A percentile compares a stretch with the other conserved stretches of the same genome.
Evolutionary conservation across 2,113 vertebrate genomes (phyloP).

Genomic region (Myocastor coypus): DNA sequence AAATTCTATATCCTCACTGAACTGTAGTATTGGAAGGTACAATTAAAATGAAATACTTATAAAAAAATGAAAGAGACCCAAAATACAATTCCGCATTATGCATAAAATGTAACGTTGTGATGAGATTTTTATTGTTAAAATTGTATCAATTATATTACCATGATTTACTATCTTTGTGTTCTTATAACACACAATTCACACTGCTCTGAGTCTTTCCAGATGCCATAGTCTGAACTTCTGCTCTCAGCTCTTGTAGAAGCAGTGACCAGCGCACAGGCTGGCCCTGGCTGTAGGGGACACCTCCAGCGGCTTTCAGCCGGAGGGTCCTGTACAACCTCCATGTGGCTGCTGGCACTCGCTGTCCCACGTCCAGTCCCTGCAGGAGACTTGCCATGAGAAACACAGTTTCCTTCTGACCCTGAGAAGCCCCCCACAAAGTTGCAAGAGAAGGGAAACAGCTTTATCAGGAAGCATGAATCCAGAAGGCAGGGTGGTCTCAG

Average conservation of each 20-base stretch:
- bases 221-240: not conserved
- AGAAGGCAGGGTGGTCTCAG: not conserved
- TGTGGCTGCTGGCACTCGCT: fast-evolving
- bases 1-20: not conserved
- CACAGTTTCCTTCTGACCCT: not conserved
- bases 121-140: not conserved
- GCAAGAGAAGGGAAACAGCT: not conserved
- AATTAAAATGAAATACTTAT: not conserved
- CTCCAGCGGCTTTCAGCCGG: fast-evolving
- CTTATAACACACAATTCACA: not conserved
- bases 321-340: not conserved
- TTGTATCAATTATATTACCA: not conserved
- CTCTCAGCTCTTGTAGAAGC: not conserved
- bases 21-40: not conserved
- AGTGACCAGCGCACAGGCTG: fast-evolving
- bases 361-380: not conserved
- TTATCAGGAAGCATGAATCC: fast-evolving
- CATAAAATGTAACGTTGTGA: not conserved
- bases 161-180: not conserved
- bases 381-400: not conserved
- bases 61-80: not conserved
- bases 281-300: fast-evolving
- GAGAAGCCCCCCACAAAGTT: not conserved
- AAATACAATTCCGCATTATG: not conserved
- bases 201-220: not conserved